phyloP scores from a whole-genome alignment of 2,797 vertebrate genomes.

The Chelidonichthys spinosus region DNA sequence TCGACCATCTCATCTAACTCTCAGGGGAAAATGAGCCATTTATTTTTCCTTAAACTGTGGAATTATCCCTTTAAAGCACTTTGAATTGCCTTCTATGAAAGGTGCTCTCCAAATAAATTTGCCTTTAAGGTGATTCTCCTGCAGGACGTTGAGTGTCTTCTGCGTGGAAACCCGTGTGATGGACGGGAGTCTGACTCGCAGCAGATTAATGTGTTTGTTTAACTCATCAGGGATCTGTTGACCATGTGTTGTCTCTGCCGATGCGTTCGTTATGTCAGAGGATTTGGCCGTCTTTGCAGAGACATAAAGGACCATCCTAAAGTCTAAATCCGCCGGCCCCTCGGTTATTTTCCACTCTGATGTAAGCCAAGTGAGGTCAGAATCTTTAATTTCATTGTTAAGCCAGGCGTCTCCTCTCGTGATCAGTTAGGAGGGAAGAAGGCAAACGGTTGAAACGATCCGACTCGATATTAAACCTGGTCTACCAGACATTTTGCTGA shows the following conservation, averaged over 20 bases:
- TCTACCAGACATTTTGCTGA: conserved; percentile 15
- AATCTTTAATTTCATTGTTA: conserved; percentile 49
- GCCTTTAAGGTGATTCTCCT: background rate
- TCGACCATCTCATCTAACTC: background rate
- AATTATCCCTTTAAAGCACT: background rate
- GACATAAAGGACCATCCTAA: conserved; percentile 65
- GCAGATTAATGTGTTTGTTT: conserved; percentile 58
- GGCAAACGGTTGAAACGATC: background rate
- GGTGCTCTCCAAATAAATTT: too few relatives aligned
- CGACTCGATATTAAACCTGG: background rate
- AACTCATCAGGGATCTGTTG: conserved; percentile 52
- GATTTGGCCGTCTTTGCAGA: conserved; percentile 65
- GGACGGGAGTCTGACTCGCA: background rate
- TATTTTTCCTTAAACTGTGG: background rate
- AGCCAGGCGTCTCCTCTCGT: conserved; percentile 21
- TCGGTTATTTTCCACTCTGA: conserved; percentile 56
- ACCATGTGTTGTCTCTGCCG: conserved; percentile 60
- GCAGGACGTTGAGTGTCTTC: background rate
- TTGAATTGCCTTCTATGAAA: too few relatives aligned
- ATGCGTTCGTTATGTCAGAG: conserved; percentile 69
- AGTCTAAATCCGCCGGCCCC: conserved; percentile 55
- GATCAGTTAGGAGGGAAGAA: conserved; percentile 1
- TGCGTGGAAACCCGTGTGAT: too few relatives aligned
- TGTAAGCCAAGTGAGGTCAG: conserved; percentile 38
- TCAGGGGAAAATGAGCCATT: background rate